Evolutionary conservation across 2,797 vertebrate genomes (phyloP).

Genomic region (Taenioides sp.): DNA sequence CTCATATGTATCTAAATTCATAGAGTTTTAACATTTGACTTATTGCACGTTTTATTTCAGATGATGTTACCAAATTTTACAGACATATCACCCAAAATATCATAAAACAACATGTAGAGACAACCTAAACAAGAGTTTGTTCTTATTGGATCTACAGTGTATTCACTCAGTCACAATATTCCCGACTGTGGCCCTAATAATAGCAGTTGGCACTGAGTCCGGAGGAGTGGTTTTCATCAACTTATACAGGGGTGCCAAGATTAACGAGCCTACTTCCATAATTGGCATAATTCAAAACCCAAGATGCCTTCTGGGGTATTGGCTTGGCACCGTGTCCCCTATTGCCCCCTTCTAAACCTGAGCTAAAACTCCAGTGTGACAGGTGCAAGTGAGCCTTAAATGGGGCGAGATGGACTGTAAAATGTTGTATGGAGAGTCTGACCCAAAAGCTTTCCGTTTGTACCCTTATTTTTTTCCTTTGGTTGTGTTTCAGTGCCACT

Average conservation of each 20-base stretch:
- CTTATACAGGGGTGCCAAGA: conserved; percentile 71
- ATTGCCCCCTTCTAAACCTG: conserved; percentile 39
- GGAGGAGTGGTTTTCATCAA: conserved; percentile 68
- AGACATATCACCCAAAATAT: not conserved
- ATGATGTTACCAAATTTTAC: not conserved
- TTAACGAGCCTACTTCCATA: conserved; percentile 70
- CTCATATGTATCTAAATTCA: not conserved
- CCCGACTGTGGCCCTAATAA: conserved; percentile 61
- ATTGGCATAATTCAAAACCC: conserved; percentile 74
- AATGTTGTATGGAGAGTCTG: conserved; percentile 31
- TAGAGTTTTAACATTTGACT: not conserved
- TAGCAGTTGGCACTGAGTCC: conserved; percentile 63
- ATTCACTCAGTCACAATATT: conserved; percentile 52
- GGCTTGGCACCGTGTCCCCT: conserved; percentile 26
- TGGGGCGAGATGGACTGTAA: conserved; percentile 35
- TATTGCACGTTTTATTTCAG: not conserved
- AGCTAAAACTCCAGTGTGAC: conserved; percentile 48
- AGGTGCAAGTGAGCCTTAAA: conserved; percentile 51
- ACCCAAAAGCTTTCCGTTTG: conserved; percentile 26
- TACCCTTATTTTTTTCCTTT: conserved; percentile 39
- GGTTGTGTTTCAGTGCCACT: conserved; percentile 55
- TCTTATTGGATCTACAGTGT: conserved; percentile 19
- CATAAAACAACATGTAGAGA: not conserved
- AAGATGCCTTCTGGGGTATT: conserved; percentile 58
- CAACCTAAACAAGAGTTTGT: not conserved